Evolutionary conservation across 2,113 vertebrate species (phyloP).

Genomic region (Istiophorus platypterus): DNA sequence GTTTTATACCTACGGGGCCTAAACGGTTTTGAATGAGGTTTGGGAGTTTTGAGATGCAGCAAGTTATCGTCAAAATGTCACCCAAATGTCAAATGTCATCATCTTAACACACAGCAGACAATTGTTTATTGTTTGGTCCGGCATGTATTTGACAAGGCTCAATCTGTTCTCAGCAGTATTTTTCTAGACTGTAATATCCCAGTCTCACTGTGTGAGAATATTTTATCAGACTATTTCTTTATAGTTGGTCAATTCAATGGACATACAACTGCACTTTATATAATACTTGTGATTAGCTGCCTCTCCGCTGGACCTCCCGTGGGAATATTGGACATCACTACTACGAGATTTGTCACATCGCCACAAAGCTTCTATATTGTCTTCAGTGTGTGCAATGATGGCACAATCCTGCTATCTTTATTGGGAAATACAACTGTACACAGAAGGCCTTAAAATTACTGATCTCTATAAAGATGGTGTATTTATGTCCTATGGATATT

Average conservation of each 20-base stretch:
- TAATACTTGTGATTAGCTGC: conserved; percentile 22
- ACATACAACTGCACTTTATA: conserved; percentile 29
- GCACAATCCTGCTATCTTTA: conserved; percentile 4
- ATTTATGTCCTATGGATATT: no score
- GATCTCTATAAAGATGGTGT: background rate
- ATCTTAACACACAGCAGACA: conserved; percentile 27
- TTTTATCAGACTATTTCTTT: conserved; percentile 10
- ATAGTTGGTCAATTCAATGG: conserved; percentile 12
- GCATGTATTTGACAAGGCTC: conserved; percentile 25
- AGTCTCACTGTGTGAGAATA: conserved; percentile 5
- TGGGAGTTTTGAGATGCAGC: conserved; percentile 17
- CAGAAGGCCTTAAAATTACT: background rate
- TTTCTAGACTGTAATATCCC: background rate
- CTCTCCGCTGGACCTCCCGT: background rate
- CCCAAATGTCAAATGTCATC: conserved; percentile 41
- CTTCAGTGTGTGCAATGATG: background rate
- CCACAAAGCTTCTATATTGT: conserved; percentile 38
- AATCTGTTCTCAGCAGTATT: conserved; percentile 20
- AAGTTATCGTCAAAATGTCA: conserved; percentile 36
- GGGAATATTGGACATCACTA: conserved; percentile 4
- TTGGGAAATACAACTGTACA: background rate
- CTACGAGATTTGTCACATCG: conserved; percentile 8
- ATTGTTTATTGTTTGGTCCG: conserved; percentile 22
- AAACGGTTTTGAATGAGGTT: conserved; percentile 21
- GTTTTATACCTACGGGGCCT: background rate